A percentile compares a stretch with the other conserved stretches of the same genome.
Evolutionary conservation across 2,888 invertebrate genomes (phyloP).

Genomic region (Tribolium freemani): DNA sequence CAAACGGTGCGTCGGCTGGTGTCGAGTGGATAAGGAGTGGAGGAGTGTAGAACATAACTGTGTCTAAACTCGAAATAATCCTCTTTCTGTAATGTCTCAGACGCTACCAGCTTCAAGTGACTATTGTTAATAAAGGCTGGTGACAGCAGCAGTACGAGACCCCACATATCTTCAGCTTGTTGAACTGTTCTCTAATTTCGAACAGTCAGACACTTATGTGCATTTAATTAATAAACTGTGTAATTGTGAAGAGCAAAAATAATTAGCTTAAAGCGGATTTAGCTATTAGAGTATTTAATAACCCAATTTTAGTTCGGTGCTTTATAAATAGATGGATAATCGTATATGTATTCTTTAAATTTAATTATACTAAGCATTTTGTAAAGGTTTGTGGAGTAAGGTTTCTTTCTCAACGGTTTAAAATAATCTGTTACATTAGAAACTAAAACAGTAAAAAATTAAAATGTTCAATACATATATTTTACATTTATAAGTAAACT

Average conservation of each 20-base stretch:
- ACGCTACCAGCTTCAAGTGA: conserved; percentile 41
- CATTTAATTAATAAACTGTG: conserved; percentile 8
- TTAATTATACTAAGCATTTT: too few species aligned
- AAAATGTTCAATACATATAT: too few species aligned
- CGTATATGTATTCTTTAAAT: too few species aligned
- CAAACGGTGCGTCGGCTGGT: conserved; percentile 40
- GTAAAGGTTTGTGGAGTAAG: too few species aligned
- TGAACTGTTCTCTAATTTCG: conserved; percentile 30
- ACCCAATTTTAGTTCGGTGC: too few species aligned
- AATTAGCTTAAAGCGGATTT: background rate
- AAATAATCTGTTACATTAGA: too few species aligned
- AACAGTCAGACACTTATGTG: conserved; percentile 8
- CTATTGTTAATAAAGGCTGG: conserved; percentile 39
- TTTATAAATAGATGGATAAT: too few species aligned
- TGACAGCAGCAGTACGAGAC: conserved; percentile 30
- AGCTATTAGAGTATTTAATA: too few species aligned
- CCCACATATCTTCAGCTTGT: conserved; percentile 32
- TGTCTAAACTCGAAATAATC: conserved; percentile 45
- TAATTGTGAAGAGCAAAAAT: background rate
- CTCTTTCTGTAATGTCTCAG: conserved; percentile 44
- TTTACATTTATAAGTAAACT: too few species aligned
- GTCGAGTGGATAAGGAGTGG: conserved; percentile 40
- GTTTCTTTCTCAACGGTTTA: too few species aligned
- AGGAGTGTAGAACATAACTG: conserved; percentile 40
- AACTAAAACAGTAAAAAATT: too few species aligned